These are phyloP conservation scores for Andrena minutula DNA, from an alignment of 2,888 invertebrate genomes.

Conservation along the genomic window DNA sequence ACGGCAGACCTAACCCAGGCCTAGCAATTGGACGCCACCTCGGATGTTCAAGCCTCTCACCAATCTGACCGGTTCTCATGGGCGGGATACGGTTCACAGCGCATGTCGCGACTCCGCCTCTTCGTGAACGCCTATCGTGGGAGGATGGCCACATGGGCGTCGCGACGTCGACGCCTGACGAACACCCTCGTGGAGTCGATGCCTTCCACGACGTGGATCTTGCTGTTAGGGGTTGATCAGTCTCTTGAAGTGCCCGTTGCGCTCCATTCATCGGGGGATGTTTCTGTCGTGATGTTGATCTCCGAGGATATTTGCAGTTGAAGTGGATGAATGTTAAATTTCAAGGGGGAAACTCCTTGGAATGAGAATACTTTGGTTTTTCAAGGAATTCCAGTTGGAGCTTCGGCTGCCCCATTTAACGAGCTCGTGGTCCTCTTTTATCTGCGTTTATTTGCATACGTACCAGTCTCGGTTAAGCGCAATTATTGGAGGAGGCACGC, in stretches of 20 bases:
- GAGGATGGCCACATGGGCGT: slow-evolving; percentile 40
- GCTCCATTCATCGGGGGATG: too few relatives aligned
- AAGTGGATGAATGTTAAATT: too few relatives aligned
- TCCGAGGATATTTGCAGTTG: too few relatives aligned
- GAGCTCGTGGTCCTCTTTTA: too few relatives aligned
- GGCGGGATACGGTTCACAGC: slow-evolving; percentile 70
- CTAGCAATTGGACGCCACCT: slow-evolving; percentile 75
- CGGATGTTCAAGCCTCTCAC: slow-evolving; percentile 80
- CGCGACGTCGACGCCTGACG: slow-evolving; percentile 33
- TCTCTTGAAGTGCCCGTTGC: neutral
- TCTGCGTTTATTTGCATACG: too few relatives aligned
- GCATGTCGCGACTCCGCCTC: slow-evolving; percentile 72
- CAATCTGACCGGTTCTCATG: slow-evolving; percentile 60
- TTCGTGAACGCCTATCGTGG: slow-evolving; percentile 49
- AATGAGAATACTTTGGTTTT: neutral
- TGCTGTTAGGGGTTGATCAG: too few relatives aligned
- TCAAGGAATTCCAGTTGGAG: neutral
- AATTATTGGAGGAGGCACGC: too few relatives aligned
- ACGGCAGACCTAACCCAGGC: slow-evolving; percentile 33
- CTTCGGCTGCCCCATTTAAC: too few relatives aligned
- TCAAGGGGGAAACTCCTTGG: too few relatives aligned
- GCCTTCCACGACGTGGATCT: neutral
- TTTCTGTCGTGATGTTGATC: too few relatives aligned
- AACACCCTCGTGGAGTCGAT: neutral
- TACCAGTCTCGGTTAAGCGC: too few relatives aligned